Evolutionary conservation across 2,888 invertebrate genomes (phyloP), one percentile per base, ranked within the genome.

Genomic region (Sepiola atlantica): DNA sequence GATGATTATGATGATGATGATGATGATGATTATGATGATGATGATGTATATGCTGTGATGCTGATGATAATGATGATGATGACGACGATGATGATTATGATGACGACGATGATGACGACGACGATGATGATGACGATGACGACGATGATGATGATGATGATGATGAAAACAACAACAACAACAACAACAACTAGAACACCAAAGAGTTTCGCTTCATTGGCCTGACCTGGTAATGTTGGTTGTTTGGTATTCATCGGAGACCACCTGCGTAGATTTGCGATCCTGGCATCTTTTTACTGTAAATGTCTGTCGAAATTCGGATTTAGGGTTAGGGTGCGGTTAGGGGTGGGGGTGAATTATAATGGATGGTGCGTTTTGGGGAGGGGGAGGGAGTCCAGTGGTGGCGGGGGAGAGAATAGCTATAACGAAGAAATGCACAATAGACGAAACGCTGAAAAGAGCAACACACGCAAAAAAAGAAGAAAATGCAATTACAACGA

Each of bases 231-330:
- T 77, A 77, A 77, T 77, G n/a, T 77, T 77, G 45, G 45, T 45
- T 16, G 77, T 61, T 77, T 77, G n/a, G 77, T 77, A 32, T 77
- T 77, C 77, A 77, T n/a, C n/a, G n/a, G 77, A 77, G 77, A 77
- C 77, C 77, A 77, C 77, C 77, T 77, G 77, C 77, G 77, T 77
- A n/a, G 77, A 77, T 77, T 77, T n/a, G 77, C 77, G n/a, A 32
- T 77, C 32, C 77, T 77, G 77, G 77, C 77, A 77, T 77, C 77
- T 77, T 45, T 77, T n/a, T n/a, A 77, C 77, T 32, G 77, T 14
- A 77, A 77, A 32, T n/a, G 77, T 77, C 77, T 77, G 77, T n/a
- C 32, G 77, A n/a, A 77, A 77, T 28, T 77, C 16, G 77, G n/a
- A n/a, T n/a, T n/a, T 61, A 45, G 45, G 45, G 45, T 45, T 45